phyloP scores from a whole-genome alignment of 2,888 invertebrate genomes.

The Dioctria linearis region DNA sequence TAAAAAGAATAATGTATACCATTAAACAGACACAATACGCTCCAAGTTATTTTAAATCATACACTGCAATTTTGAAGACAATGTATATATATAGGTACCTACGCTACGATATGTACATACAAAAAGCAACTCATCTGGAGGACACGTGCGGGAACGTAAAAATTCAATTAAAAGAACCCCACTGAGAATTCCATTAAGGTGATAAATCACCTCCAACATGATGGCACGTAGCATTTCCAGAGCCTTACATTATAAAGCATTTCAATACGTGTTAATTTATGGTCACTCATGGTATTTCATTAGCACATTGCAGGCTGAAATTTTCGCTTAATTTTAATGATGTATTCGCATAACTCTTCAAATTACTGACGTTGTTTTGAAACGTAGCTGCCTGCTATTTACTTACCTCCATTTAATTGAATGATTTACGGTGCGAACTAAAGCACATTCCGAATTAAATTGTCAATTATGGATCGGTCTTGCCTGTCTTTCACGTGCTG shows the following conservation, averaged over 20 bases:
- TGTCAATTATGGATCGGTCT: no score
- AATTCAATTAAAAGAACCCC: slow-evolving; percentile 48
- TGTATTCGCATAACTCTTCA: slow-evolving; percentile 44
- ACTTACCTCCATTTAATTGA: background rate
- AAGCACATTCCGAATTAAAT: background rate
- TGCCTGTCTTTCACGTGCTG: no score
- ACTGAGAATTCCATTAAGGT: slow-evolving; percentile 44
- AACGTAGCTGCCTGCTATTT: background rate
- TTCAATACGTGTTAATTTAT: slow-evolving; percentile 42
- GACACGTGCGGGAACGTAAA: slow-evolving; percentile 38
- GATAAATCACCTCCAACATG: slow-evolving; percentile 39
- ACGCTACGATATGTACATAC: no score
- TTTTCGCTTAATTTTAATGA: slow-evolving; percentile 39
- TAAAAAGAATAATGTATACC: no score
- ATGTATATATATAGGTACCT: no score
- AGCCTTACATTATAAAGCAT: slow-evolving; percentile 7
- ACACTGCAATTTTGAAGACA: no score
- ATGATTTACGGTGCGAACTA: background rate
- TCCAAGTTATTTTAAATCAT: no score
- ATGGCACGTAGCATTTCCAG: slow-evolving; percentile 28
- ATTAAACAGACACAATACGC: no score
- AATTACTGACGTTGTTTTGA: slow-evolving; percentile 34
- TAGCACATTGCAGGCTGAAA: slow-evolving; percentile 38
- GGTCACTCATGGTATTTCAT: slow-evolving; percentile 47
- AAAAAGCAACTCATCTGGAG: no score